phyloP scores from a whole-genome alignment of 2,888 invertebrate species.

The Ferdinandea cuprea region DNA sequence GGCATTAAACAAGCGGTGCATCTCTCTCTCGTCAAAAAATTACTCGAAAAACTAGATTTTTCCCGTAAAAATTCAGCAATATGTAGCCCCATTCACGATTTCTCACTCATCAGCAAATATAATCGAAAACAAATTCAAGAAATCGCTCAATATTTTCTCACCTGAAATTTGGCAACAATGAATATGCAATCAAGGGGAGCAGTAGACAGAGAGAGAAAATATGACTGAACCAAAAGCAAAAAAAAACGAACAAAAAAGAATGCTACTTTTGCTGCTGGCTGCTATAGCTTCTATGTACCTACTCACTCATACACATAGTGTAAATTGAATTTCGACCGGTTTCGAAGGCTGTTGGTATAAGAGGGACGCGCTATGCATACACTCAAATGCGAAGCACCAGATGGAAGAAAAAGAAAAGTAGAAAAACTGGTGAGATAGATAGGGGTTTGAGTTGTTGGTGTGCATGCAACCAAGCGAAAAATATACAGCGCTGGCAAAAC shows the following conservation, averaged over 20 bases:
- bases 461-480: slow-evolving; percentile 60
- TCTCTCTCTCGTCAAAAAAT: background rate
- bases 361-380: slow-evolving; percentile 69
- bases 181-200: slow-evolving; percentile 40
- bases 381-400: slow-evolving; percentile 41
- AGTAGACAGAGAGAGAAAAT: slow-evolving; percentile 8
- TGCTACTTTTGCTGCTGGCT: slow-evolving; percentile 9
- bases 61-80: slow-evolving; percentile 63
- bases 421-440: slow-evolving; percentile 49
- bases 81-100: slow-evolving; percentile 6
- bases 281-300: no score
- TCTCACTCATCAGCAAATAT: slow-evolving; percentile 1
- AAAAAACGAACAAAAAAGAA: slow-evolving; percentile 40
- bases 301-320: slow-evolving; percentile 45
- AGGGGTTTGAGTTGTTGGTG: slow-evolving; percentile 30
- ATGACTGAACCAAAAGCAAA: slow-evolving; percentile 16
- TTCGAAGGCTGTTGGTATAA: slow-evolving; percentile 66
- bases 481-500: slow-evolving; percentile 70
- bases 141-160: slow-evolving; percentile 38
- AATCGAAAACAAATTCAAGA: slow-evolving; percentile 27
- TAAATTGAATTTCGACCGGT: slow-evolving; percentile 62
- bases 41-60: slow-evolving; percentile 16
- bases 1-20: background rate
- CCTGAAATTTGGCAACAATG: slow-evolving; percentile 65
- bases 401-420: slow-evolving; percentile 51